Evolutionary conservation across 2,797 vertebrate species (phyloP), one percentile per base, ranked within the genome.

Genomic region (Micrastur ruficollis): DNA sequence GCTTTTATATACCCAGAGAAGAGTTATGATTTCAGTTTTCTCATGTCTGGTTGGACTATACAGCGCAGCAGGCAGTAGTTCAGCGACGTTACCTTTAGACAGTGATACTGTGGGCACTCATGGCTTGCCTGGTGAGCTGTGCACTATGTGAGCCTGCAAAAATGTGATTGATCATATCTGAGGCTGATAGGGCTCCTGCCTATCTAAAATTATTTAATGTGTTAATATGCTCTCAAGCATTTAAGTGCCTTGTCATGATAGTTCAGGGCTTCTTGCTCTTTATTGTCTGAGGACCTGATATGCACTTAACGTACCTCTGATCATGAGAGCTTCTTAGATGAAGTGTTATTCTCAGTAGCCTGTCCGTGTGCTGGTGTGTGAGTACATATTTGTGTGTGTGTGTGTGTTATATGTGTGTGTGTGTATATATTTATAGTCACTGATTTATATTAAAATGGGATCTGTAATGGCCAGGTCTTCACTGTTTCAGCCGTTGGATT

Each of bases 351-450:
- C 61, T 63, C 6, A 0, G 8, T 44, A 70, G 50, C 34, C 16
- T 89, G 31, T 58, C 22, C 1, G 0, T 22, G 17, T 52, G 8
- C 59, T 50, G 17, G 9, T 31, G 2, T 71, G 23, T 47, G 11
- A 42, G 16, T 67, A 4, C 22, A 1, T 81, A 8, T 23, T 7
- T 65, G 12, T 58, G 2, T 36, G 11, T 50, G 2, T 42, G 1
- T 76, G 0, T 38, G 7, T 50, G 5, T 22, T 50, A 5, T 46
- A 1, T n/a, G 4, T 46, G 0, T 67, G 5, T 27, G 7, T 50
- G 5, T 22, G 5, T 63, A 14, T 74, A 6, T 70, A n/a, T 49
- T 8, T 22, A 11, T 6, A 56, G 50, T 18, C 32, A 73, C 31
- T 6, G 17, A 46, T 80, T 47, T 29, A 3, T 63, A 27, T 59